Percentiles rank a stretch among this genome's conserved stretches.
Evolutionary conservation across 2,888 invertebrate species (phyloP).

Genomic region (Nymphalis polychloros): DNA sequence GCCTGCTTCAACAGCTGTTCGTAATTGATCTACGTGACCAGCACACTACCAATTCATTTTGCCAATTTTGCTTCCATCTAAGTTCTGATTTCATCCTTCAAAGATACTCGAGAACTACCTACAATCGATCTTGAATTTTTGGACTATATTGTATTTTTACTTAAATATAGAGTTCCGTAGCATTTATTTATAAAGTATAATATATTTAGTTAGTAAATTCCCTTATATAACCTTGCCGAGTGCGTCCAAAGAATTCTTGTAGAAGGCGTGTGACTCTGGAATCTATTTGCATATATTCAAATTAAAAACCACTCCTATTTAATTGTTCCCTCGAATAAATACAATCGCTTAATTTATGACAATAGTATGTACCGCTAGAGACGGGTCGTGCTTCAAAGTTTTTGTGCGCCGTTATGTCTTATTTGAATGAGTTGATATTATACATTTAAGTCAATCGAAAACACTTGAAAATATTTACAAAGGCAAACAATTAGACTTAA

Average conservation of each 20-base stretch:
- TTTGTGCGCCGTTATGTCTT: slow-evolving; percentile 29
- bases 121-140: no score
- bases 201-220: slow-evolving; percentile 17
- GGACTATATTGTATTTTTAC: no score
- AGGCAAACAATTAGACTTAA: no score
- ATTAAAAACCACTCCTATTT: slow-evolving; percentile 59
- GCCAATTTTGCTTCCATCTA: no score
- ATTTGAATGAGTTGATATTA: slow-evolving; percentile 24
- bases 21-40: no score
- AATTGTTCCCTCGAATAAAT: slow-evolving; percentile 60
- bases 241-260: slow-evolving; percentile 25
- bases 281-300: slow-evolving; percentile 64
- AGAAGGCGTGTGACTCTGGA: slow-evolving; percentile 57
- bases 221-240: slow-evolving; percentile 23
- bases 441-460: not conserved
- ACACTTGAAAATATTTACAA: no score
- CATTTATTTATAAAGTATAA: not conserved
- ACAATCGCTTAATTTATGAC: slow-evolving; percentile 50
- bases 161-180: no score
- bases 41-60: no score
- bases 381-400: slow-evolving; percentile 27
- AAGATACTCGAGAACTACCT: no score
- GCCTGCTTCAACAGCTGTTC: no score
- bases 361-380: slow-evolving; percentile 37
- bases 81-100: no score